Percentiles rank a stretch among this genome's conserved stretches.
phyloP scores from a whole-genome alignment of 2,113 vertebrate genomes.

The Pica pica region DNA sequence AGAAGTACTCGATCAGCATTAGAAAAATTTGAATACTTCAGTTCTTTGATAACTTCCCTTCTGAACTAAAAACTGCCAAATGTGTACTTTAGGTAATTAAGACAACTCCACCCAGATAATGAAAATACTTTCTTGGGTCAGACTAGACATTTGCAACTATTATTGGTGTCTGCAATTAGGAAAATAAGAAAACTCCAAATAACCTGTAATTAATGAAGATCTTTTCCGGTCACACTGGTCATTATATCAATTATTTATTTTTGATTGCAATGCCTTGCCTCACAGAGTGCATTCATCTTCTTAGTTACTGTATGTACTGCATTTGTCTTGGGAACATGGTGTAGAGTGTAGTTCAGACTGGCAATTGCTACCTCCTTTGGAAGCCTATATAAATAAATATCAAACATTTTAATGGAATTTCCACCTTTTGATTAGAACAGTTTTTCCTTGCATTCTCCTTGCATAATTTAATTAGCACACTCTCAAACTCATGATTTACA shows the following conservation, averaged over 20 bases:
- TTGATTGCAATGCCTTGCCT: not conserved
- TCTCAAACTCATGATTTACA: conserved; percentile 17
- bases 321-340: not conserved
- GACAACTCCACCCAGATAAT: not conserved
- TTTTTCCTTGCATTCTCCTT: not conserved
- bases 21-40: not conserved
- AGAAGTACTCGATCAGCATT: not conserved
- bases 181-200: not conserved
- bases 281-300: not conserved
- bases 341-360: not conserved
- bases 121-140: not conserved
- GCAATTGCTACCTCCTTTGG: not conserved
- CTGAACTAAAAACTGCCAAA: not conserved
- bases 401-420: not conserved
- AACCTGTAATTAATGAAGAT: not conserved
- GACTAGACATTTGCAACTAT: not conserved
- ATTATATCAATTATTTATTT: not conserved
- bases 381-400: not conserved
- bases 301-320: not conserved
- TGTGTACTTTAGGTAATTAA: not conserved
- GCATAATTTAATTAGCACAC: conserved; percentile 30
- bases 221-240: not conserved
- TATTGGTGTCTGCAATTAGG: not conserved
- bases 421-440: not conserved
- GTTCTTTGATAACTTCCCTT: not conserved